Base-by-base conservation (phyloP, 2,797 vertebrate species). In the Lindbergichthys nudifrons region DNA sequence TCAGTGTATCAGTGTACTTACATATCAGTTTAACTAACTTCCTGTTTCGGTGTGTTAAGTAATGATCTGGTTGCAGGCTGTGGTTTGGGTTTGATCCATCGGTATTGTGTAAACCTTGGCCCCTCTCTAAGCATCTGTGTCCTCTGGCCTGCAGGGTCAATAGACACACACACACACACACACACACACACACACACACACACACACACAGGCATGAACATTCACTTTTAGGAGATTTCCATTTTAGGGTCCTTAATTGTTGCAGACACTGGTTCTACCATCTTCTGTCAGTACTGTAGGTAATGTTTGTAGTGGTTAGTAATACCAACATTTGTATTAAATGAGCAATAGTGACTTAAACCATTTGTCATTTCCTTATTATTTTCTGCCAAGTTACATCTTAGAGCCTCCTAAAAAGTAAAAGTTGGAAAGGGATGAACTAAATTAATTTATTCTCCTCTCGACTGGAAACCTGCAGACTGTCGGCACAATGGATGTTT, bases 121-220 rank as follows among this genome's bases (percentile, higher is more conserved):
- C 46, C 11, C 76, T 79, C 60, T 47, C 46, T 71, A 47, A 86
- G 82, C 82, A 87, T 88, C 87, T 83, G 88, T 85, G 90, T 90
- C 86, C 85, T 87, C 53, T 73, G 63, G 62, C 67, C 78, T 45
- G 58, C 69, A 21, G 73, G 75, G 80, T 79, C 75, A 36, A 0
- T 36, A 62, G 43, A 72, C 69, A 57, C 0, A 8, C 68, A 45
- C 73, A 54, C 60, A 47, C 23, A 53, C 4, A 10, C 5, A 42
- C 50, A 18, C 53, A 42, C 23, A 11, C 51, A 59, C 43, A 53
- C 59, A 46, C 16, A 19, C 5, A 11, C 51, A 59, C 43, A 53
- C 59, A 46, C 16, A 19, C 5, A 11, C 51, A 59, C 43, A 53
- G 5, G 16, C 60, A 19, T 42, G 6, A 11, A 48, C 7, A 4